Evolutionary conservation across 1,140 invertebrate genomes (phyloP), one percentile per base, ranked within the genome.

Genomic region (Diabrotica virgifera): DNA sequence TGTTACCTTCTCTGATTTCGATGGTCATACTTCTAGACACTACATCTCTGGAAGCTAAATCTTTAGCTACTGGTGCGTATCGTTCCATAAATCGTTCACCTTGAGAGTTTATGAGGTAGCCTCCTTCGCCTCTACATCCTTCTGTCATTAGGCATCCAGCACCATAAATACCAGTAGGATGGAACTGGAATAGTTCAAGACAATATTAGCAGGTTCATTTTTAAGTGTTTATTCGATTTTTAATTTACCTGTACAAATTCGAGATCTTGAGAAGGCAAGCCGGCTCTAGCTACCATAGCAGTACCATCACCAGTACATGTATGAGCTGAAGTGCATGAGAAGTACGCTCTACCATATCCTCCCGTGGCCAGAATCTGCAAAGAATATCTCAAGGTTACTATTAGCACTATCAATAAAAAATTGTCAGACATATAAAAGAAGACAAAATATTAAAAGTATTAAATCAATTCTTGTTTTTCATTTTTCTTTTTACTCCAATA

Each of bases 111-210:
- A 95, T 79, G 0, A 95, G 80, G 74, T 84, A 92, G 51, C 92
- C 93, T 66, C 92, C 92, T 80, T 95, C 92, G 35, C 91, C 91
- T 13, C 89, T 80, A 70, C 83, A 84, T 6, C 88, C 92, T 79
- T 95, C 93, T 8, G 93, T 95, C 59, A 95, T 91, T n/a, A 95
- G 79, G 76, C 91, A 90, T 5, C 93, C 93, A 62, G 89, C 90
- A 5, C 91, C 91, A 74, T 94, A 94, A 70, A 93, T 92, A 64
- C 87, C 87, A 56, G 92, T 95, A 0, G 93, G 92, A 80, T 95
- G 92, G 75, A 95, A 95, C 79, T 46, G n/a, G 3, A n/a, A n/a
- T 10, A 46, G 2, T n/a, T 6, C 8, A 4, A 46, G 8, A 46
- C n/a, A 10, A 10, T 10, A 46, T 10, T 10, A 10, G 8, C 8